Percentiles rank a stretch among this genome's conserved stretches.
Conservation (phyloP, 2,888 invertebrate species). For the Acleris laterana region DNA sequence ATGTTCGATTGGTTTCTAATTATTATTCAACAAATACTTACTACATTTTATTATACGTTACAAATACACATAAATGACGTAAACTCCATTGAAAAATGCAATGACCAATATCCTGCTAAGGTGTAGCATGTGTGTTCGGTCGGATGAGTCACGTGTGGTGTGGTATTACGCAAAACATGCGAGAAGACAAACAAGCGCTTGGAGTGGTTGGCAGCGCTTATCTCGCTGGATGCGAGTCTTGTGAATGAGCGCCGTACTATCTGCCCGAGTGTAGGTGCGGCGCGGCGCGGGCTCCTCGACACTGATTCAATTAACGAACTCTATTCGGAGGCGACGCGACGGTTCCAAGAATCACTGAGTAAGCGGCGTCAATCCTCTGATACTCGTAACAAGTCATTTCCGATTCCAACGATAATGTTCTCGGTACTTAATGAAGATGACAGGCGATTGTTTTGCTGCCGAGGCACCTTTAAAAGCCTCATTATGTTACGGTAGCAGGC, state of each 20-base stretch:
- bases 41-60: constrained; percentile 9
- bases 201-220: constrained; percentile 48
- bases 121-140: constrained; percentile 36
- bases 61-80: constrained; percentile 54
- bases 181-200: constrained; percentile 55
- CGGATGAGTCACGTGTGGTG: constrained; percentile 35
- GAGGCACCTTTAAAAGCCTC: not conserved
- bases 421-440: constrained; percentile 2
- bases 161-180: constrained; percentile 57
- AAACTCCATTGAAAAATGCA: constrained; percentile 44
- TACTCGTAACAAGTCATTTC: constrained; percentile 57
- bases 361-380: constrained; percentile 38
- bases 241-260: constrained; percentile 72
- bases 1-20: not conserved
- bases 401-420: constrained; percentile 51
- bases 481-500: not conserved
- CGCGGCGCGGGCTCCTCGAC: constrained; percentile 46
- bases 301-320: constrained; percentile 50
- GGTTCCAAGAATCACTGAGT: constrained; percentile 53
- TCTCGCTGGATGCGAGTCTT: constrained; percentile 59
- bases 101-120: constrained; percentile 44
- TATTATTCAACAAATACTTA: not conserved
- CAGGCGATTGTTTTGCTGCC: constrained; percentile 4
- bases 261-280: constrained; percentile 46
- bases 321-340: constrained; percentile 54